These are phyloP conservation scores for Drosophila sordidula DNA, from an alignment of 2,888 invertebrate species.

Conservation along the genomic window DNA sequence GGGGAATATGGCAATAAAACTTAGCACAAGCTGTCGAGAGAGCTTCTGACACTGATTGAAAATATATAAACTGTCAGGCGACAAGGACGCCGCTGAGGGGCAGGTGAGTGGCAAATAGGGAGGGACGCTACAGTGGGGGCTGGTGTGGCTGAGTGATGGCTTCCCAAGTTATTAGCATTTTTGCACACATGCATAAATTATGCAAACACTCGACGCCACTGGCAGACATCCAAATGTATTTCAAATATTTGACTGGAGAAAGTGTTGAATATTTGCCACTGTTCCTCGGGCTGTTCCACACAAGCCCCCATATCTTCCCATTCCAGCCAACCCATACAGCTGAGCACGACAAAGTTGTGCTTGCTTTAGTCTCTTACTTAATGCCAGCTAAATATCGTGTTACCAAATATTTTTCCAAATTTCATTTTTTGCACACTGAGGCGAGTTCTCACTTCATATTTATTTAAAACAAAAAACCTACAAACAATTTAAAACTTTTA, in stretches of 20 bases:
- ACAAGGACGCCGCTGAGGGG: slow-evolving; percentile 1
- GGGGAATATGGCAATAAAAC: slow-evolving; percentile 57
- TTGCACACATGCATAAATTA: slow-evolving; percentile 66
- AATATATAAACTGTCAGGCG: slow-evolving; percentile 61
- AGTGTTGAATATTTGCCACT: slow-evolving; percentile 66
- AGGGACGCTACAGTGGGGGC: background rate
- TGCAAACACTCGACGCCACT: slow-evolving; percentile 47
- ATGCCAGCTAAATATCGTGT: slow-evolving; percentile 24
- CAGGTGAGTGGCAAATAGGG: background rate
- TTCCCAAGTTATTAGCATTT: slow-evolving; percentile 65
- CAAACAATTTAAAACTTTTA: background rate
- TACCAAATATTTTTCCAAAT: slow-evolving; percentile 25
- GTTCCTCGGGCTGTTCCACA: slow-evolving; percentile 14
- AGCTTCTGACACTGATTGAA: slow-evolving; percentile 74
- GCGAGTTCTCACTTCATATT: slow-evolving; percentile 30
- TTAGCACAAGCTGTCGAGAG: slow-evolving; percentile 53
- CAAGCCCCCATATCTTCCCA: background rate
- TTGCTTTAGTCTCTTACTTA: slow-evolving; percentile 14
- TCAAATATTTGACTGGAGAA: slow-evolving; percentile 71
- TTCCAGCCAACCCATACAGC: too few relatives aligned
- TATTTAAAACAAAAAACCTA: slow-evolving; percentile 2
- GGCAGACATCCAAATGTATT: slow-evolving; percentile 48
- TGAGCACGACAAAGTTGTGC: slow-evolving; percentile 31
- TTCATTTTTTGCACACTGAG: slow-evolving; percentile 43
- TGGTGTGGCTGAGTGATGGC: slow-evolving; percentile 7